Conservation (phyloP, 2,797 vertebrate species). For the Thalassophryne amazonica region DNA sequence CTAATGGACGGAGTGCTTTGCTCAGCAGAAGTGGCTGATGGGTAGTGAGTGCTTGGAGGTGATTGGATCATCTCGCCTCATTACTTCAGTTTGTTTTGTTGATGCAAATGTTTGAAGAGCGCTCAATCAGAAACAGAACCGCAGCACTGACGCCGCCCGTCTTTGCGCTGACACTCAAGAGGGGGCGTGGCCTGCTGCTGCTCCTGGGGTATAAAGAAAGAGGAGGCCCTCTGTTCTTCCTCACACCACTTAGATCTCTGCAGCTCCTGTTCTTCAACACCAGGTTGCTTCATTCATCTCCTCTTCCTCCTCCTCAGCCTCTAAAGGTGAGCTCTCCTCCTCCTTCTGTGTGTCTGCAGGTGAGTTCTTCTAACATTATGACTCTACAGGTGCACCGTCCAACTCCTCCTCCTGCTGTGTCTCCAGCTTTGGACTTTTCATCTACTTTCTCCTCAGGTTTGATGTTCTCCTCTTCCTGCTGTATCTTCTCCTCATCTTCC, state of each 20-base stretch:
- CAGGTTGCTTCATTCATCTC: constrained; percentile 25
- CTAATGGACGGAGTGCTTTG: too few relatives aligned
- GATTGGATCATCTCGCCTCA: constrained; percentile 49
- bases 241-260: constrained; percentile 40
- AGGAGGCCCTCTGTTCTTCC: constrained; percentile 27
- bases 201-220: constrained; percentile 55
- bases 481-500: too few relatives aligned
- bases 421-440: neutral
- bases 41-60: constrained; percentile 25
- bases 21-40: constrained; percentile 8
- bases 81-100: constrained; percentile 51
- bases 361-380: neutral
- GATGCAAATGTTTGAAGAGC: neutral
- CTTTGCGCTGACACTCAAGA: neutral
- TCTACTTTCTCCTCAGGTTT: neutral
- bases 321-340: constrained; percentile 8
- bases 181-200: neutral
- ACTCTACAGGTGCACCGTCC: neutral
- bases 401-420: too few relatives aligned
- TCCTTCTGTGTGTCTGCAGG: neutral
- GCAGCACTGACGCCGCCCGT: neutral
- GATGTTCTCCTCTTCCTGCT: too few relatives aligned
- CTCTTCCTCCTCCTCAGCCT: neutral
- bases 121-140: constrained; percentile 9
- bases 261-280: constrained; percentile 39